Percentiles rank a stretch among this genome's conserved stretches.
Evolutionary conservation across 2,113 vertebrate genomes (phyloP).

Genomic region (Mandrillus leucophaeus): DNA sequence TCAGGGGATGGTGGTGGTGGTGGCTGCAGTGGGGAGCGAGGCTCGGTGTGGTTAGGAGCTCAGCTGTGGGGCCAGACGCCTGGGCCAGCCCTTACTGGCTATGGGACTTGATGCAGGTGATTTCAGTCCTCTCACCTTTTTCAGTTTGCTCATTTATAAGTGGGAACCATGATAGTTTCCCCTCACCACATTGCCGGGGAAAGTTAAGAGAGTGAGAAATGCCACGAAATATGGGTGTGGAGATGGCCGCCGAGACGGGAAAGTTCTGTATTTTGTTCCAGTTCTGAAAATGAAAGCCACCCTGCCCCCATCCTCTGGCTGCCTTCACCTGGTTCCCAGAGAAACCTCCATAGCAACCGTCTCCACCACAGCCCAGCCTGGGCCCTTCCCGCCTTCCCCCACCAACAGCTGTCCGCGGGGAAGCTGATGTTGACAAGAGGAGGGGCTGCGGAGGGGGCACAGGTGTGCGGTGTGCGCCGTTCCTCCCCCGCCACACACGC

Average conservation of each 20-base stretch:
- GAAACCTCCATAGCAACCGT: not conserved
- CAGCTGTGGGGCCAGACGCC: not conserved
- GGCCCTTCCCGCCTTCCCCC: not conserved
- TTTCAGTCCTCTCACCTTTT: not conserved
- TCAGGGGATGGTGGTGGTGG: fast-evolving
- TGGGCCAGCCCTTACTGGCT: not conserved
- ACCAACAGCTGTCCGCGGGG: not conserved
- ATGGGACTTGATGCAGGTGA: not conserved
- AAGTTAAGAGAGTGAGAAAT: not conserved
- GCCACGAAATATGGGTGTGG: fast-evolving
- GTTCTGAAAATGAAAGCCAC: not conserved
- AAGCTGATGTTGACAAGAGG: not conserved
- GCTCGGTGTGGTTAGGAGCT: not conserved
- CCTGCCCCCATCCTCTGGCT: not conserved
- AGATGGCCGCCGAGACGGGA: not conserved
- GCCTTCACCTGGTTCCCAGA: not conserved
- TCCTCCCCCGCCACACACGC: not conserved
- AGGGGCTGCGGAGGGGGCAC: not conserved
- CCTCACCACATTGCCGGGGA: not conserved
- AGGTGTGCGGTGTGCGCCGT: not conserved
- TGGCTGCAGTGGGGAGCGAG: not conserved
- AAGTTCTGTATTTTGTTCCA: not conserved
- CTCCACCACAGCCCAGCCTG: not conserved
- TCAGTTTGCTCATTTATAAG: not conserved
- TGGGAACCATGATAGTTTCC: not conserved